Conservation (phyloP, 2,113 vertebrate genomes). For the Chunga burmeisteri region DNA sequence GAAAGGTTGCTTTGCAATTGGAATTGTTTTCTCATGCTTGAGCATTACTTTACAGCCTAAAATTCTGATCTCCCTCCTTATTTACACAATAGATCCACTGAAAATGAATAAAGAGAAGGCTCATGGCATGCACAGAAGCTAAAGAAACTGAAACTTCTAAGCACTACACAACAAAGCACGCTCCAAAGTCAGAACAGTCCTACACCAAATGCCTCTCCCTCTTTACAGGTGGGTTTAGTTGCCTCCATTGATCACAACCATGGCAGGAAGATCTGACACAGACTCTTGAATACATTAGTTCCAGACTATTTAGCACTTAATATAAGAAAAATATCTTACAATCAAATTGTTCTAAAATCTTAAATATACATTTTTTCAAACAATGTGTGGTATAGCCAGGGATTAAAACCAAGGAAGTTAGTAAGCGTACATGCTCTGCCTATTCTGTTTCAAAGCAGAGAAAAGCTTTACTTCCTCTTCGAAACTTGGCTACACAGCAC, state of each 20-base stretch:
- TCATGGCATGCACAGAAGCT: neutral
- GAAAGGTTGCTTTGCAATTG: neutral
- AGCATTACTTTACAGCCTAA: neutral
- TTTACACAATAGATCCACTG: neutral
- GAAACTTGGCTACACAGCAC: neutral
- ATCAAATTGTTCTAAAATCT: neutral
- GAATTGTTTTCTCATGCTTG: neutral
- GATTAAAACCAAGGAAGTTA: neutral
- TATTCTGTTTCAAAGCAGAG: neutral
- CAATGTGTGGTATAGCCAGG: neutral
- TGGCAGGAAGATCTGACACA: neutral
- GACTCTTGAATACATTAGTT: neutral
- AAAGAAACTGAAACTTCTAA: neutral
- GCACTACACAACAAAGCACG: neutral
- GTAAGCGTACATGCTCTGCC: neutral
- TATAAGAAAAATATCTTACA: neutral
- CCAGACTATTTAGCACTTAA: neutral
- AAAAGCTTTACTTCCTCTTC: neutral
- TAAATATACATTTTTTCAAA: neutral
- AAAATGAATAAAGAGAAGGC: neutral
- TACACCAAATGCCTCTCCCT: neutral
- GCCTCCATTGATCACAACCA: neutral
- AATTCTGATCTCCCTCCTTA: neutral
- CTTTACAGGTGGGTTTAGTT: neutral
- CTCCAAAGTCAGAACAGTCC: neutral